Percentiles rank a stretch among this genome's conserved stretches.
Evolutionary conservation across 2,888 invertebrate genomes (phyloP).

Genomic region (Ophraella communa): DNA sequence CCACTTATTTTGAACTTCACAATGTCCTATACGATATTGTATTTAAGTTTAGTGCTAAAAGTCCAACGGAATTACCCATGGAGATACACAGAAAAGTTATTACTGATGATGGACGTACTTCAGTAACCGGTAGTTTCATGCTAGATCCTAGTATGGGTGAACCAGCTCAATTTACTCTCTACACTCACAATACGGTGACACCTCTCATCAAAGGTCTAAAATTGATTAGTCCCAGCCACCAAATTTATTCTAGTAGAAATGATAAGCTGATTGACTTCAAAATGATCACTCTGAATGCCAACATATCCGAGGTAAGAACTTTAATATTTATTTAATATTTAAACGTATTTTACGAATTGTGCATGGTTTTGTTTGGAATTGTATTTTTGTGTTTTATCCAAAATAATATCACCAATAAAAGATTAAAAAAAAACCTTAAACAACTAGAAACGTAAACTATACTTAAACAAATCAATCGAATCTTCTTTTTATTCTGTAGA

Average conservation of each 20-base stretch:
- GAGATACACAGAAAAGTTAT: constrained; percentile 64
- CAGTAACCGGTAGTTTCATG: constrained; percentile 64
- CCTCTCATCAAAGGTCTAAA: constrained; percentile 63
- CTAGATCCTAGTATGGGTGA: constrained; percentile 63
- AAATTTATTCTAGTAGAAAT: constrained; percentile 59
- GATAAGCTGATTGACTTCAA: constrained; percentile 62
- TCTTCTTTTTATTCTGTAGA: too few relatives aligned
- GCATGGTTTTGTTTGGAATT: too few relatives aligned
- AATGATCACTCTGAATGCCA: constrained; percentile 62
- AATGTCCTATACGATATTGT: constrained; percentile 62
- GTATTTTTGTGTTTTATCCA: too few relatives aligned
- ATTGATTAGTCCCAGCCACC: constrained; percentile 62
- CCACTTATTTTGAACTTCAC: constrained; percentile 64
- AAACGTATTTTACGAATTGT: too few relatives aligned
- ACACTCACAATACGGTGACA: constrained; percentile 62
- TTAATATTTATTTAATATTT: too few relatives aligned
- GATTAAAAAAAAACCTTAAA: too few relatives aligned
- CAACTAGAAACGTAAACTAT: too few relatives aligned
- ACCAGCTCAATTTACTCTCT: constrained; percentile 63
- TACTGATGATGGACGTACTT: constrained; percentile 60
- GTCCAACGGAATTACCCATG: constrained; percentile 58
- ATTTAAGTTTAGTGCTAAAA: constrained; percentile 60
- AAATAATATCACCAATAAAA: too few relatives aligned
- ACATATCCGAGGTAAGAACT: constrained; percentile 61
- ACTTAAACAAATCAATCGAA: too few relatives aligned